phyloP scores from a whole-genome alignment of 2,888 invertebrate genomes.

The Electrophaes corylata region DNA sequence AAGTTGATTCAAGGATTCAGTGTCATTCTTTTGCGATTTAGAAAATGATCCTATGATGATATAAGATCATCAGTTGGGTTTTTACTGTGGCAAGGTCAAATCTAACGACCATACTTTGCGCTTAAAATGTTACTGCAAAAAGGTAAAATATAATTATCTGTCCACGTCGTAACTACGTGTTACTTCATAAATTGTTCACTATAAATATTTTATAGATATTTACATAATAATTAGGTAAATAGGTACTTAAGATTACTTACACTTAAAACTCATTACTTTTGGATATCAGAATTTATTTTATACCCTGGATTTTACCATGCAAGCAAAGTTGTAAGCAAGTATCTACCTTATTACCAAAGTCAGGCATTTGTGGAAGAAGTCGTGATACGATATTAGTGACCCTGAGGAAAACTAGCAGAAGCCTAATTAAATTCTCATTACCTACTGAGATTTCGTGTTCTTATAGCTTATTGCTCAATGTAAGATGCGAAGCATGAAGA shows the following conservation, averaged over 20 bases:
- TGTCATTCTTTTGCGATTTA: constrained; percentile 10
- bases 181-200: too few relatives aligned
- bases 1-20: constrained; percentile 1
- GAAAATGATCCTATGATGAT: constrained; percentile 24
- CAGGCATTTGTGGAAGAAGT: constrained; percentile 15
- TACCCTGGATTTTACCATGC: too few relatives aligned
- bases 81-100: constrained; percentile 13
- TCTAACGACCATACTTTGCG: constrained; percentile 17
- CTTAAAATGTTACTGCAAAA: background rate
- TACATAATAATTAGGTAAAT: too few relatives aligned
- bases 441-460: constrained; percentile 12
- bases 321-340: too few relatives aligned
- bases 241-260: too few relatives aligned
- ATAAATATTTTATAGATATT: too few relatives aligned
- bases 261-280: too few relatives aligned
- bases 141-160: too few relatives aligned
- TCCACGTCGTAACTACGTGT: too few relatives aligned
- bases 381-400: constrained; percentile 18
- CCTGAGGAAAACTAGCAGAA: constrained; percentile 9
- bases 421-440: constrained; percentile 27
- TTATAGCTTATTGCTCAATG: constrained; percentile 19
- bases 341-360: too few relatives aligned
- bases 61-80: constrained; percentile 17
- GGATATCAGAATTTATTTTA: too few relatives aligned
- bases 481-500: background rate